These are phyloP conservation scores for Clarias magur DNA, from an alignment of 2,113 vertebrate genomes.

Conservation along the genomic window DNA sequence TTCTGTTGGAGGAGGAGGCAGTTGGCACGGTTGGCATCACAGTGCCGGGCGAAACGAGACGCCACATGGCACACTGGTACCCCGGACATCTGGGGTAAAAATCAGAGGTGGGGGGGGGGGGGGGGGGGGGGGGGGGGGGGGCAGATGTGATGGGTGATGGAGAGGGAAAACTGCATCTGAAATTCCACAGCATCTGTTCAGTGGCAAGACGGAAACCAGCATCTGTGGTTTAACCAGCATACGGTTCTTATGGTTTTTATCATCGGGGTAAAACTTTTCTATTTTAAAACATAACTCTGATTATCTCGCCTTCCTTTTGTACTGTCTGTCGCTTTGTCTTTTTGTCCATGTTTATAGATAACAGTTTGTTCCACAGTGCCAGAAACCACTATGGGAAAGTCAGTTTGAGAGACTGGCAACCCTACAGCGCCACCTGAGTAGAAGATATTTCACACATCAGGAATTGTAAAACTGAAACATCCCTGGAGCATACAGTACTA, in stretches of 20 bases:
- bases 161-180: slow-evolving; percentile 58
- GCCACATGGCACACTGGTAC: slow-evolving; percentile 79
- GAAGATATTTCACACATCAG: background rate
- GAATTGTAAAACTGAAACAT: background rate
- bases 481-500: too few relatives aligned
- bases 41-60: slow-evolving; percentile 70
- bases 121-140: slow-evolving; percentile 60
- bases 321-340: background rate
- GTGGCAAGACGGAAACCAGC: slow-evolving; percentile 17
- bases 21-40: slow-evolving; percentile 60
- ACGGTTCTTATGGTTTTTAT: slow-evolving; percentile 6
- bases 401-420: background rate
- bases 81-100: slow-evolving; percentile 74
- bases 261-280: background rate
- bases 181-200: slow-evolving; percentile 49
- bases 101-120: slow-evolving; percentile 51
- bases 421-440: background rate
- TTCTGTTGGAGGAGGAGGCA: slow-evolving; percentile 34
- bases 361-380: background rate
- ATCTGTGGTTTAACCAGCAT: slow-evolving; percentile 9
- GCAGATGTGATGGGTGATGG: slow-evolving; percentile 57
- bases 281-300: background rate
- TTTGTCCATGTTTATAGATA: slow-evolving; percentile 7
- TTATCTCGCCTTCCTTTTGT: background rate
- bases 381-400: background rate